Evolutionary conservation across 2,113 vertebrate species (phyloP).

Genomic region (Tichodroma muraria): DNA sequence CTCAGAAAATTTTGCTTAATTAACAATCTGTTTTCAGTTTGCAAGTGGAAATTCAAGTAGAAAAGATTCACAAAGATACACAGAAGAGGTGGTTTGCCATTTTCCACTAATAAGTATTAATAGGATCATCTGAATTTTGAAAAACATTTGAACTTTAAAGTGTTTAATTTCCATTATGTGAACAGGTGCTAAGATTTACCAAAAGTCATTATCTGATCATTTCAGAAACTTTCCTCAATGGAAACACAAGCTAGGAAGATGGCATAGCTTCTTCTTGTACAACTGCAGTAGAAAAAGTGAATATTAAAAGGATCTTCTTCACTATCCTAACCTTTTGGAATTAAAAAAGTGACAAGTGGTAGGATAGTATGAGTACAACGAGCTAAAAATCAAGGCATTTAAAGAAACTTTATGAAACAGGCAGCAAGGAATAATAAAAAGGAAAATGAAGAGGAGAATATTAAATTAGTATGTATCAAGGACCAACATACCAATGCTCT

Average conservation of each 20-base stretch:
- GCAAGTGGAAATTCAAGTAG: slow-evolving; percentile 25
- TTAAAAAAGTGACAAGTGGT: background rate
- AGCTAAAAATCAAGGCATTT: background rate
- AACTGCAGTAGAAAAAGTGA: background rate
- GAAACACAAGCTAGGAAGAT: background rate
- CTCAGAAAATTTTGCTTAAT: slow-evolving; percentile 37
- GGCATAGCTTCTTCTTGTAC: background rate
- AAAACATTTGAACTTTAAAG: slow-evolving; percentile 50
- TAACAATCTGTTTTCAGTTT: slow-evolving; percentile 23
- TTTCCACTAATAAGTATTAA: slow-evolving; percentile 37
- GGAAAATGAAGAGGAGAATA: background rate
- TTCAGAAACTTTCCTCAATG: slow-evolving; percentile 35
- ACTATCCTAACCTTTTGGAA: background rate
- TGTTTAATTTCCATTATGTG: slow-evolving; percentile 36
- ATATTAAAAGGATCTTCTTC: background rate
- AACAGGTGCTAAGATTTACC: slow-evolving; percentile 8
- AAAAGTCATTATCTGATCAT: slow-evolving; percentile 40
- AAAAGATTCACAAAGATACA: background rate
- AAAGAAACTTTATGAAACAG: background rate
- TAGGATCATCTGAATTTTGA: slow-evolving; percentile 12
- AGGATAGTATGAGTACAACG: background rate
- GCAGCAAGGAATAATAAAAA: background rate
- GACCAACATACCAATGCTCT: background rate
- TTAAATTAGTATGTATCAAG: background rate
- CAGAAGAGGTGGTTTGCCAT: background rate